Base-by-base conservation (phyloP, 1,140 invertebrate species). In the Pararge aegeria region DNA sequence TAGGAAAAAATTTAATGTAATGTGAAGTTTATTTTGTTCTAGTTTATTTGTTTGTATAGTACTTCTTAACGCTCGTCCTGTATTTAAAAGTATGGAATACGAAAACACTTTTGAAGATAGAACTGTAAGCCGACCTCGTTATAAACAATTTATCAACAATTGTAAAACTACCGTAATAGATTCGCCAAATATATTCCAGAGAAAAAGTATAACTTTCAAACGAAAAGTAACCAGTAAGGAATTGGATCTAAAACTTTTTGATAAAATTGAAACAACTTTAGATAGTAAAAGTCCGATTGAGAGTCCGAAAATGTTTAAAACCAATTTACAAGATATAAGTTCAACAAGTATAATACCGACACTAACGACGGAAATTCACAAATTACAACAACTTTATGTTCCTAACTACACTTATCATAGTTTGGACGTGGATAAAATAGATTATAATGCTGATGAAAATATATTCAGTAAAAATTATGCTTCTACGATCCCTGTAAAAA, bases 21-120 rank as follows among this genome's bases (percentile, higher is more conserved):
- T n/a, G n/a, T n/a, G n/a, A n/a, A n/a, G 27, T 19, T 42, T 49
- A 44, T 52, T 78, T 65, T 42, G 29, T 81, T 83, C 42, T 74
- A 87, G 84, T 76, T 76, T 87, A 77, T 80, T 82, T 83, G 75
- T 80, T 82, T 77, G 77, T 68, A 82, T 84, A 76, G 76, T 82
- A 66, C 73, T 80, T 66, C 59, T 75, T 61, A 62, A 73, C 27
- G 67, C 76, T 70, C 72, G 73, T 55, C 79, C 81, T 81, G 73
- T 83, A 75, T 79, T 72, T 74, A 84, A 81, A 84, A 84, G 78
- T 80, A 75, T 68, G 27, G 52, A 64, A 56, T 68, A 75, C 10
- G 30, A 74, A 34, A 38, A 74, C n/a, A 50, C 48, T 51, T 20
- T 51, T 51, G 34, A 55, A 46, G 6, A 12, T 10, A 67, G 46